phyloP scores from a whole-genome alignment of 2,888 invertebrate species.

The Actias luna region DNA sequence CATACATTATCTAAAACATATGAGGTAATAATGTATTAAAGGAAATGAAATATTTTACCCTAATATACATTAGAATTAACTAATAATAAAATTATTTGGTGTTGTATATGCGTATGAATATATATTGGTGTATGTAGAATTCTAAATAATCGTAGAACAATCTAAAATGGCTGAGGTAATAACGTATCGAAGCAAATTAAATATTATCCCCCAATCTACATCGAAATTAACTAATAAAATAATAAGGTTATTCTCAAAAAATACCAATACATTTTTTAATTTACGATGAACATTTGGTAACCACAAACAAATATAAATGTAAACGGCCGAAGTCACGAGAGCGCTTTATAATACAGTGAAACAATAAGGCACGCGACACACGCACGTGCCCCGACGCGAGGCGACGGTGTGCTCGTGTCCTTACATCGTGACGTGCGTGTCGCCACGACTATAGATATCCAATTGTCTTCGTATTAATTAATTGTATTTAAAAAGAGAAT shows the following conservation, averaged over 20 bases:
- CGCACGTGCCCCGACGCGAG: slow-evolving; percentile 53
- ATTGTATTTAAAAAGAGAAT: slow-evolving; percentile 6
- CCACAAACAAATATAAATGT: slow-evolving; percentile 16
- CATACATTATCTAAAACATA: too few species aligned
- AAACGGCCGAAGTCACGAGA: slow-evolving; percentile 22
- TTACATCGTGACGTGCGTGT: slow-evolving; percentile 61
- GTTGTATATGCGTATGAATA: too few species aligned
- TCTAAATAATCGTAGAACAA: too few species aligned
- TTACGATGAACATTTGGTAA: slow-evolving; percentile 46
- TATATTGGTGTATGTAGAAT: too few species aligned
- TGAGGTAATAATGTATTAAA: too few species aligned
- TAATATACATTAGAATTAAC: too few species aligned
- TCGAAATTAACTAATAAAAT: not conserved
- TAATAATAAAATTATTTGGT: too few species aligned
- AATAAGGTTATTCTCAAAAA: not conserved
- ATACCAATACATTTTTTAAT: slow-evolving; percentile 42
- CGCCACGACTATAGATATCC: slow-evolving; percentile 34
- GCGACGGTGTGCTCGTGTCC: slow-evolving; percentile 60
- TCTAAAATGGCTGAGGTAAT: too few species aligned
- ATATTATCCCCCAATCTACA: not conserved
- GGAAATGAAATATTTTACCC: too few species aligned
- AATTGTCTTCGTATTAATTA: slow-evolving; percentile 11
- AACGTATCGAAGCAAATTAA: not conserved
- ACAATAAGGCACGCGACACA: slow-evolving; percentile 62
- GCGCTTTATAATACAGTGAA: slow-evolving; percentile 31